Evolutionary conservation across 2,888 invertebrate species (phyloP).

Genomic region (Exephanes ischioxanthus): DNA sequence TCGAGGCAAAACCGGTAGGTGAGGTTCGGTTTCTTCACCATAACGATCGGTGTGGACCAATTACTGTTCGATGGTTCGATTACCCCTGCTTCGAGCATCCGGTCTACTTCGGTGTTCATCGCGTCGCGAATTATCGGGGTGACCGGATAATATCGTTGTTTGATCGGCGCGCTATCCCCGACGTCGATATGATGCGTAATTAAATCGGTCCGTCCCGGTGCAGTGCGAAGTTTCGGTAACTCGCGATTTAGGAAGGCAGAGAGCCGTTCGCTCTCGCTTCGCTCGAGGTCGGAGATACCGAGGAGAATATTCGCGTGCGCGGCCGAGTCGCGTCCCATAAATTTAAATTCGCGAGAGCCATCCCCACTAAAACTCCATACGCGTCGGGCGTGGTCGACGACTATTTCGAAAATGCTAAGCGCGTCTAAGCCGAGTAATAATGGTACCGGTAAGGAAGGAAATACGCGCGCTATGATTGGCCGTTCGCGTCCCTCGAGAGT

Average conservation of each 20-base stretch:
- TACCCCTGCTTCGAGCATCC: neutral
- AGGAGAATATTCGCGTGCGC: neutral
- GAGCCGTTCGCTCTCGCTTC: neutral
- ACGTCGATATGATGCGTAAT: constrained; percentile 1
- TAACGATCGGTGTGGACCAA: constrained; percentile 46
- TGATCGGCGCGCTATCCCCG: too few relatives aligned
- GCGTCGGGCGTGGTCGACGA: constrained; percentile 2
- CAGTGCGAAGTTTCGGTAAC: neutral
- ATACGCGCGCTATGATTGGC: neutral
- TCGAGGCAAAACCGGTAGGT: constrained; percentile 64
- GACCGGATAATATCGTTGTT: too few relatives aligned
- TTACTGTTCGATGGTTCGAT: neutral
- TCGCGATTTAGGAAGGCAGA: neutral
- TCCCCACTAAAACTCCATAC: constrained; percentile 11
- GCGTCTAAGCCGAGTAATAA: constrained; percentile 10
- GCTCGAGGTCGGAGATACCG: neutral
- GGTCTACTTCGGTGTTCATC: neutral
- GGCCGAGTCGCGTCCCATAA: neutral
- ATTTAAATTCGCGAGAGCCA: neutral
- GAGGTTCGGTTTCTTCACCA: constrained; percentile 57
- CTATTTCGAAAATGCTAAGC: neutral
- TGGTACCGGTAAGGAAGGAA: constrained; percentile 19
- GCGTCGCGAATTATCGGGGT: too few relatives aligned
- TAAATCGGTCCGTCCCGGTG: neutral
- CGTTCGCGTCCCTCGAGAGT: constrained; percentile 40